phyloP scores from a whole-genome alignment of 2,113 vertebrate genomes.

The Poicephalus gulielmi region DNA sequence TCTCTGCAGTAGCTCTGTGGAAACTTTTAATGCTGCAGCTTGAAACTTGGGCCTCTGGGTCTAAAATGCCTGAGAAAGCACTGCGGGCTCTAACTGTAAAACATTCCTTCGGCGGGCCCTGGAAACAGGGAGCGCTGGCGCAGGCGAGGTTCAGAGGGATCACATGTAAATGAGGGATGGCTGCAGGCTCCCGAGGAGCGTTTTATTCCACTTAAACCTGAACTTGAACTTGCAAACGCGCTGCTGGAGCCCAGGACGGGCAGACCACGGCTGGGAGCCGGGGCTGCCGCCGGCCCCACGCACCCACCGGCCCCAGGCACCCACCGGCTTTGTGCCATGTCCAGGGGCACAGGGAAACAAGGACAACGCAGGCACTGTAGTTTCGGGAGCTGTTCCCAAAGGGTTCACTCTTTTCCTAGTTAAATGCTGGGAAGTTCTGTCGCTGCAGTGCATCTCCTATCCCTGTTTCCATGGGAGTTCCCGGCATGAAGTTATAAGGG shows the following conservation, averaged over 20 bases:
- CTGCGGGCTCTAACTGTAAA: slow-evolving; percentile 72
- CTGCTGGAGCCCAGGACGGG: slow-evolving; percentile 35
- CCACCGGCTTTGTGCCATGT: neutral
- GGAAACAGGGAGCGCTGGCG: slow-evolving; percentile 72
- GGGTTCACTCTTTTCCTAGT: neutral
- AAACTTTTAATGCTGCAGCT: slow-evolving; percentile 70
- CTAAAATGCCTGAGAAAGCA: slow-evolving; percentile 76
- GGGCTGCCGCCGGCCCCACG: neutral
- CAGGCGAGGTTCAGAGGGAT: slow-evolving; percentile 73
- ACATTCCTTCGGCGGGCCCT: slow-evolving; percentile 77
- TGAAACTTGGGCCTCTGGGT: slow-evolving; percentile 60
- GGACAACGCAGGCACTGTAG: neutral
- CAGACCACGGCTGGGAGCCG: neutral
- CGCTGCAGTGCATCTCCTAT: neutral
- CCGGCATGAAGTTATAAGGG: neutral
- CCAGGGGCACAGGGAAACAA: neutral
- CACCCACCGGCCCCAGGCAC: neutral
- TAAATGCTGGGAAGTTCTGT: neutral
- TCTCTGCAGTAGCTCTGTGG: slow-evolving; percentile 67
- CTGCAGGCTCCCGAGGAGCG: slow-evolving; percentile 71
- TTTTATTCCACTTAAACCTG: slow-evolving; percentile 76
- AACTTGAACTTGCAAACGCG: slow-evolving; percentile 74
- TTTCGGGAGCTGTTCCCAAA: neutral
- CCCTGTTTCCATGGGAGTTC: neutral
- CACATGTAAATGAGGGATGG: slow-evolving; percentile 74